phyloP scores from a whole-genome alignment of 2,113 vertebrate species.

The Prionailurus viverrinus region DNA sequence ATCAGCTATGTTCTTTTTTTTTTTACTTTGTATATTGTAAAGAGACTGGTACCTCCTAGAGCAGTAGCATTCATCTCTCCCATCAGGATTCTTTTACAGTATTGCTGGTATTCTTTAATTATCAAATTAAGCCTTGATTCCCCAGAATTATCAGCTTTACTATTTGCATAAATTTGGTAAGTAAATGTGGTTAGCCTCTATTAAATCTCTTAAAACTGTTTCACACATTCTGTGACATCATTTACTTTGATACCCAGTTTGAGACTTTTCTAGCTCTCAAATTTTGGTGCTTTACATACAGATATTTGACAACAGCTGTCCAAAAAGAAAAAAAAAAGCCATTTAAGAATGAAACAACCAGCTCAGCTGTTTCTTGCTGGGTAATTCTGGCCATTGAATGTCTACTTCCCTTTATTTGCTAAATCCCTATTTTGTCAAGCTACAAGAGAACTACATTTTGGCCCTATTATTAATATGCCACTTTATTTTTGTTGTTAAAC shows the following conservation, averaged over 20 bases:
- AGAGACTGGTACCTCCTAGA: background rate
- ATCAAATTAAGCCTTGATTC: slow-evolving; percentile 17
- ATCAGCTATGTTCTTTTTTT: background rate
- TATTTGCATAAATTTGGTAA: slow-evolving; percentile 40
- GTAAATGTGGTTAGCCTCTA: background rate
- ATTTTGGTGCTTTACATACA: background rate
- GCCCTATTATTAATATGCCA: background rate
- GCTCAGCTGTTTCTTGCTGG: slow-evolving; percentile 63
- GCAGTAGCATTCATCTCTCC: background rate
- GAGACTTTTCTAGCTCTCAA: slow-evolving; percentile 32
- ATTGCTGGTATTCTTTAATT: slow-evolving; percentile 3
- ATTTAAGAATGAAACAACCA: slow-evolving; percentile 59
- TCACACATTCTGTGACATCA: background rate
- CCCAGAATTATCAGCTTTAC: background rate
- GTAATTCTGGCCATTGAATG: slow-evolving; percentile 55
- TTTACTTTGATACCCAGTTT: slow-evolving; percentile 50
- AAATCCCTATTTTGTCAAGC: slow-evolving; percentile 54
- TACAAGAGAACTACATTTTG: background rate
- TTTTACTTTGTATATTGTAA: background rate
- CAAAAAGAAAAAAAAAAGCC: background rate
- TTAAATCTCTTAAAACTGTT: slow-evolving; percentile 49
- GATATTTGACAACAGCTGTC: slow-evolving; percentile 3
- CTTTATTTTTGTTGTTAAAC: slow-evolving; percentile 42
- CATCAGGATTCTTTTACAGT: background rate
- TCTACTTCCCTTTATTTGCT: slow-evolving; percentile 55